phyloP scores from a whole-genome alignment of 2,888 invertebrate genomes.

The Andrena bicolor region DNA sequence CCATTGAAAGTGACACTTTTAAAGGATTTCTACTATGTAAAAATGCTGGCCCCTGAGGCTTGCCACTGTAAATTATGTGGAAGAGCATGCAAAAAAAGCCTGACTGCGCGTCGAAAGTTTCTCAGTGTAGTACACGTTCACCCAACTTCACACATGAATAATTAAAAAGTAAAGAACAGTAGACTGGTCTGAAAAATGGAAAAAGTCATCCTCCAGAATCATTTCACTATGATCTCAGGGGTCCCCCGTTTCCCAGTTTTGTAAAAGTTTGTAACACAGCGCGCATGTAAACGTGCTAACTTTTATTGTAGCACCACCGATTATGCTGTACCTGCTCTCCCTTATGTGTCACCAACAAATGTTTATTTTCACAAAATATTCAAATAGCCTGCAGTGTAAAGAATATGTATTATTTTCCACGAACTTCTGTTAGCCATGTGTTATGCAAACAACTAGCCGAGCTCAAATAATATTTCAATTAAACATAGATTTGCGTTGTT shows the following conservation, averaged over 20 bases:
- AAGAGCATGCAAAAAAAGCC: conserved; percentile 23
- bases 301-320: background rate
- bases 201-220: conserved; percentile 27
- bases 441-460: background rate
- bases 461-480: conserved; percentile 4
- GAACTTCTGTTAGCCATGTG: background rate
- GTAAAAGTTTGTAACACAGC: background rate
- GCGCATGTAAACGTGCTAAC: background rate
- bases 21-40: conserved; percentile 35
- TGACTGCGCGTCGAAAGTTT: conserved; percentile 41
- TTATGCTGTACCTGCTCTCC: background rate
- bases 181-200: conserved; percentile 1
- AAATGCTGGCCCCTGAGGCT: conserved; percentile 19
- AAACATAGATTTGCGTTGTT: background rate
- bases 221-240: background rate
- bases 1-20: conserved; percentile 19
- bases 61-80: conserved; percentile 45
- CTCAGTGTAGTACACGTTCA: conserved; percentile 42
- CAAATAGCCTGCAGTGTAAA: background rate
- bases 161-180: conserved; percentile 47
- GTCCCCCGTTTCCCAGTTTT: too few species aligned
- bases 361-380: background rate
- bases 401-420: background rate
- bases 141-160: conserved; percentile 52
- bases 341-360: background rate